Evolutionary conservation across 2,797 vertebrate genomes (phyloP), one percentile per base, ranked within the genome.

Genomic region (Anabas testudineus): DNA sequence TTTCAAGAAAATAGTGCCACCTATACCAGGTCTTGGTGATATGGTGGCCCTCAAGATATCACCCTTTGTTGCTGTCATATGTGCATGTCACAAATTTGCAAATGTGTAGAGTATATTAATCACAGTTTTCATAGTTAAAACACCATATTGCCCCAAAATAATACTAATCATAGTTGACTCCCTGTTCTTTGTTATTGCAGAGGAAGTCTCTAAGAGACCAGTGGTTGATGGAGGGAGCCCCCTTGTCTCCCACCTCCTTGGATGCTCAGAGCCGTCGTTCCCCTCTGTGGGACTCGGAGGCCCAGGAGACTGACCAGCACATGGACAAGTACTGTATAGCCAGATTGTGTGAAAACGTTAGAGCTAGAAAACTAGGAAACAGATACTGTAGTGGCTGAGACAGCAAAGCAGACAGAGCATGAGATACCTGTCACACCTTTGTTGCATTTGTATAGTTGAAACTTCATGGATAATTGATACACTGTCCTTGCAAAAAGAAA

Each of bases 201-300:
- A 95, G 96, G 78, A 97, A 96, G 89, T 96, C 95, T 79, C 91
- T 97, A 53, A 93, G 96, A 37, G 95, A 97, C 75, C 95, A 95
- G 64, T 97, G 96, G 96, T 71, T 97, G 62, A 95, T 96, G 95
- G 96, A 97, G 8, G 89, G 74, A 45, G 65, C 86, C 49, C 82
- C 79, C 16, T 70, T 82, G 74, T 87, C 49, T 49, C 89, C 85
- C 2, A 67, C 54, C 16, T 88, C 88, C 71, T 71, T 73, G 18
- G 82, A 87, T 28, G 18, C 81, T 57, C 73, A 83, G 41, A 74
- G 72, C 36, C 89, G 88, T 10, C 80, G 39, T 66, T 93, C 91
- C 8, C 86, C 90, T 43, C 81, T 83, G 36, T 83, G 80, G 86
- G 80, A 78, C 66, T 69, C 76, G 12, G 75, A 85, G 52, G 48